Evolutionary conservation across 2,113 vertebrate genomes (phyloP).

Genomic region (Microcebus lehilahytsara): DNA sequence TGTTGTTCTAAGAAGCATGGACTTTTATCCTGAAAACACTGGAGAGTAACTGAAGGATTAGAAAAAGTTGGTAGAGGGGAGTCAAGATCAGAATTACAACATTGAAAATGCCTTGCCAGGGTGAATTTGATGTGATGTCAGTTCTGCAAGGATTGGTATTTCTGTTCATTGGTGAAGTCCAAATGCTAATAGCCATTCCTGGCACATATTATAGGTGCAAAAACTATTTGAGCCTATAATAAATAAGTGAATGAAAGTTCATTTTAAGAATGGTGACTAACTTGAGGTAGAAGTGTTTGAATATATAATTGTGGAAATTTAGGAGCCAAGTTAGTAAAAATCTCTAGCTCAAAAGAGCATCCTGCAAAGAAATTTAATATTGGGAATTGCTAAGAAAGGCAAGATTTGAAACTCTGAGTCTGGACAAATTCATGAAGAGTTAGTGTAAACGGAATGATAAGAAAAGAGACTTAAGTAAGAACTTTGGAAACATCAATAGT

Average conservation of each 20-base stretch:
- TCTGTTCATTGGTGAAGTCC: background rate
- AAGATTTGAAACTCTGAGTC: background rate
- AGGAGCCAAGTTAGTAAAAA: background rate
- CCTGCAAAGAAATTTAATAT: background rate
- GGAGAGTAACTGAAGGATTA: background rate
- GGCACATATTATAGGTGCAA: background rate
- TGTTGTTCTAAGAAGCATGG: background rate
- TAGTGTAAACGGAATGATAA: background rate
- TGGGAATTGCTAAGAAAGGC: background rate
- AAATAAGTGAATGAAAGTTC: background rate
- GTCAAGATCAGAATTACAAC: background rate
- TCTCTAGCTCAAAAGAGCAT: background rate
- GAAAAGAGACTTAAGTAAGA: background rate
- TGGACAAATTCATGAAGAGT: background rate
- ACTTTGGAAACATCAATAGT: background rate
- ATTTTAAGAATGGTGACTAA: background rate
- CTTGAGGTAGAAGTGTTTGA: background rate
- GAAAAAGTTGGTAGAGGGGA: background rate
- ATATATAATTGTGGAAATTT: background rate
- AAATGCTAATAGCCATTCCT: background rate
- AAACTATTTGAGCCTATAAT: background rate
- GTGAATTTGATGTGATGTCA: background rate
- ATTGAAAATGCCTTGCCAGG: background rate
- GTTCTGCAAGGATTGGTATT: background rate
- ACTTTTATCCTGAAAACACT: background rate